Evolutionary conservation across 1,140 invertebrate species (phyloP).

Genomic region (Leguminivora glycinivorella): DNA sequence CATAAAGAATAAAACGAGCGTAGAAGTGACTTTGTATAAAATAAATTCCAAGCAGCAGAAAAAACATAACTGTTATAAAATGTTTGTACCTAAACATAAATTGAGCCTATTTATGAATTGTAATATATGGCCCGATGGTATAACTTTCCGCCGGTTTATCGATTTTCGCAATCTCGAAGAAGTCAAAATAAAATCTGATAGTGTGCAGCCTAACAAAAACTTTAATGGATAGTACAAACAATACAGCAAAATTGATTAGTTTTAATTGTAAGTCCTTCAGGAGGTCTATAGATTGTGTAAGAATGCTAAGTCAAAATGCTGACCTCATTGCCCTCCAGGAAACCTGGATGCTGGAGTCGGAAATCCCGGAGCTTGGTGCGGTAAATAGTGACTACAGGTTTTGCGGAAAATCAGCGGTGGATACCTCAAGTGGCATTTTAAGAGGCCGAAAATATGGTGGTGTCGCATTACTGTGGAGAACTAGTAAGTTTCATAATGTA

Average conservation of each 20-base stretch:
- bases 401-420: constrained; percentile 2
- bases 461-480: constrained; percentile 10
- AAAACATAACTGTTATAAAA: constrained; percentile 1
- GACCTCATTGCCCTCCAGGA: no score
- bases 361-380: no score
- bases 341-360: no score
- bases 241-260: no score
- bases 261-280: no score
- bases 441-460: constrained; percentile 8
- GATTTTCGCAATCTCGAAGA: neutral
- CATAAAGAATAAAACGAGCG: neutral
- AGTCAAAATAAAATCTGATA: neutral
- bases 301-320: no score
- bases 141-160: neutral
- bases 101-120: neutral
- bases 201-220: no score
- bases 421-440: neutral
- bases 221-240: no score
- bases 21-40: neutral
- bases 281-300: no score
- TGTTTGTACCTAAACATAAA: constrained; percentile 7
- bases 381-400: neutral
- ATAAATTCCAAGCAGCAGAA: neutral
- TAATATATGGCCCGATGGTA: neutral
- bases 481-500: neutral